Percentiles rank a stretch among this genome's conserved stretches.
Evolutionary conservation across 2,888 invertebrate species (phyloP).

Genomic region (Sarcophaga carnaria): DNA sequence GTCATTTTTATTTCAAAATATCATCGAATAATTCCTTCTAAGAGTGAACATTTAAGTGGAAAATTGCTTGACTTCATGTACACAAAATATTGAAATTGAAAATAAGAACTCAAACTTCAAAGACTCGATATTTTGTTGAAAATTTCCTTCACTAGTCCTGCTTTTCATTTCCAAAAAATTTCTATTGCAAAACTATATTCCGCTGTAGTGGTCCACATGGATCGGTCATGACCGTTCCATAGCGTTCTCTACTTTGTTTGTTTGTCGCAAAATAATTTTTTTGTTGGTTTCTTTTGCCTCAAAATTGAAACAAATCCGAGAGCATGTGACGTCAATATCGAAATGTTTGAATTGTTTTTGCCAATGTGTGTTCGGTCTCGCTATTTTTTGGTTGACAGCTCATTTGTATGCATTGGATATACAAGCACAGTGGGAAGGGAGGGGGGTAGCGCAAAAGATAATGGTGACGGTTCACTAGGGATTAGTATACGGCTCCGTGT

Average conservation of each 20-base stretch:
- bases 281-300: not conserved
- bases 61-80: no score
- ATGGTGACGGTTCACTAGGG: not conserved
- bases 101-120: no score
- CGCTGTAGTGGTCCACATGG: no score
- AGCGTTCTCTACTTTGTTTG: not conserved
- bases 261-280: not conserved
- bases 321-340: constrained; percentile 43
- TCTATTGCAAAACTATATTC: no score
- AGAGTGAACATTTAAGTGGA: no score
- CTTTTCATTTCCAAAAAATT: no score
- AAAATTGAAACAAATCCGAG: not conserved
- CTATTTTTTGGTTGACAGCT: constrained; percentile 21
- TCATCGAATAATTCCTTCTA: no score
- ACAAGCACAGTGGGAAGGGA: not conserved
- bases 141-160: no score
- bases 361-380: constrained; percentile 29
- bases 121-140: no score
- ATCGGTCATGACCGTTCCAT: no score
- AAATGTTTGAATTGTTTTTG: constrained; percentile 52
- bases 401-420: not conserved
- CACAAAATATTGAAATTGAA: no score
- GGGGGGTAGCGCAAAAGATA: not conserved
- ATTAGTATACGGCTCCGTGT: not conserved
- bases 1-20: no score